Base-by-base conservation (phyloP, 2,888 invertebrate species). In the Caenorhabditis drosophilae region DNA sequence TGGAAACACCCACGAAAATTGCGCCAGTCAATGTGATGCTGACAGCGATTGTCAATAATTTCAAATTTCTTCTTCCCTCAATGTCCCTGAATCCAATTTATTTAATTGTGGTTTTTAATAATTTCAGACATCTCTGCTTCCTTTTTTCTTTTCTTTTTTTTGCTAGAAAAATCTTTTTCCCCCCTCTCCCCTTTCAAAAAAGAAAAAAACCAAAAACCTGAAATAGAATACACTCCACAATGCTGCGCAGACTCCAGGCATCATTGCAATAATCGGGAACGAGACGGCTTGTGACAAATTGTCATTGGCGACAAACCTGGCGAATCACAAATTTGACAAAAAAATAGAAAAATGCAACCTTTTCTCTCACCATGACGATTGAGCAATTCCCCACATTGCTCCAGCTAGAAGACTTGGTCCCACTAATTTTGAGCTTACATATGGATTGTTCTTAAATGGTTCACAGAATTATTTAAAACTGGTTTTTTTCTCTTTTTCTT, bases 191-290 rank as follows among this genome's bases (percentile, higher is more conserved):
- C 7, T 18, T 9, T 4, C 4, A 49, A 35, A 49, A 35, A 25
- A 9, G 44, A n/a, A 25, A 12, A 42, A 7, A 12, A 12, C 4
- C 26, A 27, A n/a, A 87, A 70, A 81, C 83, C n/a, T n/a, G 74
- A 86, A 87, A 54, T 85, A 81, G 49, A 85, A 70, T 0, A 87
- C 84, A 54, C 86, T 85, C 84, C 86, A 85, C n/a, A 85, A 50
- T 0, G 86, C 83, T 2, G 85, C 74, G 50, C 57, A 57, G 4
- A 67, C 82, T 15, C 84, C 84, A 1, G 86, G 86, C 9, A 84
- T 74, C 81, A 86, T 85, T 31, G 85, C 83, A 16, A 86, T 83
- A 35, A 87, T 85, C 9, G 87, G 87, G 63, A 86, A 87, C 26
- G 85, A 83, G 45, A 75, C 70, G 9, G 77, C 66, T 49, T 85